phyloP scores from a whole-genome alignment of 2,113 vertebrate genomes.

The Camelus bactrianus region DNA sequence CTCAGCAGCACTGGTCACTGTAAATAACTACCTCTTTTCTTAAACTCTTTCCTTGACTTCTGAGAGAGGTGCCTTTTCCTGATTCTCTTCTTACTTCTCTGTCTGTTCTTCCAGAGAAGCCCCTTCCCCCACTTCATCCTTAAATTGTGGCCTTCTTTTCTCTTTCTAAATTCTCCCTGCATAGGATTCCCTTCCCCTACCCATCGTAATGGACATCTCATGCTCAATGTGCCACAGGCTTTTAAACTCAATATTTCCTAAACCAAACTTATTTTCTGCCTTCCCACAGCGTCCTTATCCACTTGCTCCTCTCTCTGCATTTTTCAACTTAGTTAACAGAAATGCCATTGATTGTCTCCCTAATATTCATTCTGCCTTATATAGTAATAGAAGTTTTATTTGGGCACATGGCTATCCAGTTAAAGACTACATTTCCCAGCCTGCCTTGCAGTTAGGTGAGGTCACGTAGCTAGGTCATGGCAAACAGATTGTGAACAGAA shows the following conservation, averaged over 20 bases:
- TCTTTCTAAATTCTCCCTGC: background rate
- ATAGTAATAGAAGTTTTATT: background rate
- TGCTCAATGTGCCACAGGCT: background rate
- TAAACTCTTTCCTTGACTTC: conserved; percentile 1
- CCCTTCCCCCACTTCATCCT: background rate
- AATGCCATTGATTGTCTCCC: background rate
- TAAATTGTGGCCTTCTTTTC: background rate
- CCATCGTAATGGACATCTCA: background rate
- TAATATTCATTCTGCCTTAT: background rate
- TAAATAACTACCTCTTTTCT: background rate
- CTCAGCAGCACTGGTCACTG: background rate
- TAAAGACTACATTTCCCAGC: background rate
- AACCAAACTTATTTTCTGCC: background rate
- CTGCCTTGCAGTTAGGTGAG: background rate
- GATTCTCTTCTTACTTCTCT: background rate
- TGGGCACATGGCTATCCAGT: background rate
- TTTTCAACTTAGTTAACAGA: conserved; percentile 7
- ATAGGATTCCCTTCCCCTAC: background rate
- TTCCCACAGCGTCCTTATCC: background rate
- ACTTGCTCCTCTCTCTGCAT: background rate
- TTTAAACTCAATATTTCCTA: background rate
- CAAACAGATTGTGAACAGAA: background rate
- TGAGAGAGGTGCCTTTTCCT: background rate
- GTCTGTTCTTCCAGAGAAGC: background rate
- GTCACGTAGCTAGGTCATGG: background rate